Percentiles rank a stretch among this genome's conserved stretches.
Evolutionary conservation across 64 coral and sea anemone genomes (phyloP).

Genomic region (Montipora foliosa): DNA sequence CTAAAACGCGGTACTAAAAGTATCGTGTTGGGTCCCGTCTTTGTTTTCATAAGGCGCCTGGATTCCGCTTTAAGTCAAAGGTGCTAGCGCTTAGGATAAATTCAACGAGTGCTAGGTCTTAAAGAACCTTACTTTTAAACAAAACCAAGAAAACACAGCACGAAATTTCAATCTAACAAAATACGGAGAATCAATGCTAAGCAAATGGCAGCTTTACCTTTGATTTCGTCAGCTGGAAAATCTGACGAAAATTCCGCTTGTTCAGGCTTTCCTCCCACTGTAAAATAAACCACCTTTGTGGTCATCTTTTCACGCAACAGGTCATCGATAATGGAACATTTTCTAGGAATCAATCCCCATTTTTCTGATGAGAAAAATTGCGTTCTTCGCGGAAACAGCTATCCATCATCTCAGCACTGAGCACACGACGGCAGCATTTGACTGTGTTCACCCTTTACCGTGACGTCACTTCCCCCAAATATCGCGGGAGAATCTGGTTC

Average conservation of each 20-base stretch:
- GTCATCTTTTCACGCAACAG: constrained; percentile 65
- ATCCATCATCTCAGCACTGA: neutral
- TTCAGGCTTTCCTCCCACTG: constrained; percentile 79
- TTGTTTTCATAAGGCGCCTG: too few species aligned
- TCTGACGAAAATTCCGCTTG: constrained; percentile 87
- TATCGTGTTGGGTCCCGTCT: too few species aligned
- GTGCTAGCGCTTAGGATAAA: neutral
- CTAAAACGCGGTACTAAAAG: too few species aligned
- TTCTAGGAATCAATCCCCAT: neutral
- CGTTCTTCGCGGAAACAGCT: too few species aligned
- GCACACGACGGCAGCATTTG: neutral
- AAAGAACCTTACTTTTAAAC: neutral
- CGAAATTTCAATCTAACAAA: neutral
- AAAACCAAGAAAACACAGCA: constrained; percentile 10
- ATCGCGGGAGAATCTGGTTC: too few species aligned
- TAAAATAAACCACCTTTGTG: constrained; percentile 91
- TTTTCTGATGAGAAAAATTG: neutral
- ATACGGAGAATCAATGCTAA: neutral
- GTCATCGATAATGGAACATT: neutral
- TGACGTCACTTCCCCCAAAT: constrained; percentile 13
- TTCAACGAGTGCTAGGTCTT: neutral
- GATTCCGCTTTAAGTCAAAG: neutral
- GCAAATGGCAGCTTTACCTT: constrained; percentile 62
- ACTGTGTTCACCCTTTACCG: too few species aligned
- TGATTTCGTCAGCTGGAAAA: constrained; percentile 86